phyloP scores from a whole-genome alignment of 92 coral and sea anemone genomes.

The Diadumene lineata region DNA sequence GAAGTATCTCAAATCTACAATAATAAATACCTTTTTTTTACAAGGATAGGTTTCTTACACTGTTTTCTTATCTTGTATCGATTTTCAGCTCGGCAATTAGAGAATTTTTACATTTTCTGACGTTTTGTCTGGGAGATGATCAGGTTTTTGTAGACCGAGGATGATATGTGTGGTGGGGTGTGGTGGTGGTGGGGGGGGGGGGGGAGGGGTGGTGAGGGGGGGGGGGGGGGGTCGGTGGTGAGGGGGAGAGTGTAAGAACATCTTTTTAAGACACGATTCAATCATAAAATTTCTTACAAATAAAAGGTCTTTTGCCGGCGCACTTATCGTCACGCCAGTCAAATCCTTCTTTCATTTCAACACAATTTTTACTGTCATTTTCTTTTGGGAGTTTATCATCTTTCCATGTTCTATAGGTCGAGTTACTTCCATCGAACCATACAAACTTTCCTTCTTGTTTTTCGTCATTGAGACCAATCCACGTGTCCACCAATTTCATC shows the following conservation, averaged over 20 bases:
- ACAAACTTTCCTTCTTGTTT: background rate
- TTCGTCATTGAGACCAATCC: background rate
- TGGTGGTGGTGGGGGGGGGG: background rate
- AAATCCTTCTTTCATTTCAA: background rate
- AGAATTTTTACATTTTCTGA: too few relatives aligned
- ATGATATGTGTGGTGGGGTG: background rate
- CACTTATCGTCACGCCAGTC: background rate
- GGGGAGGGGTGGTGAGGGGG: background rate
- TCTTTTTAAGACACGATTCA: background rate
- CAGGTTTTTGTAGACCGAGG: too few relatives aligned
- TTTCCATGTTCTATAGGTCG: background rate
- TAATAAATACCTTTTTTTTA: too few relatives aligned
- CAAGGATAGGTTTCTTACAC: too few relatives aligned
- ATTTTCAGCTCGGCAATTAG: too few relatives aligned
- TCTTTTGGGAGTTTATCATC: background rate
- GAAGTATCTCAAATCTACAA: too few relatives aligned
- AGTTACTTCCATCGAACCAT: constrained; percentile 6
- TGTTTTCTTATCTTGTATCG: too few relatives aligned
- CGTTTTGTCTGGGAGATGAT: too few relatives aligned
- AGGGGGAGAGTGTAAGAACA: background rate
- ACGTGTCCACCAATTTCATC: background rate
- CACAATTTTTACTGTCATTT: background rate
- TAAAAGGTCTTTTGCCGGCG: background rate
- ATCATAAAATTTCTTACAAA: constrained; percentile 1
- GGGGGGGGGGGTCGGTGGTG: background rate